Conservation (phyloP, 2,797 vertebrate genomes). For the Jordanella pulchra region DNA sequence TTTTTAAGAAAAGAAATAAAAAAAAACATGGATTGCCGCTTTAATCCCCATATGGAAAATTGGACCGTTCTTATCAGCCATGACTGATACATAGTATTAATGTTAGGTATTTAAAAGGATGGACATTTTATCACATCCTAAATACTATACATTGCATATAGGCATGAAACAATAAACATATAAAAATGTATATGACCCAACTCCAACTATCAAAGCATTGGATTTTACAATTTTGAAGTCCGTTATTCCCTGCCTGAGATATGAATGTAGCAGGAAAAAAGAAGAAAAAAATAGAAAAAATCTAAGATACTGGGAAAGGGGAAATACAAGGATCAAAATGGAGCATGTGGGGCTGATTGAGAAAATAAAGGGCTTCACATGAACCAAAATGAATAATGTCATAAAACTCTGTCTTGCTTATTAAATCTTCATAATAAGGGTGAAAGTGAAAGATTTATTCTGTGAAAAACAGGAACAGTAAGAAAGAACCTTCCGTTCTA, state of each 20-base stretch:
- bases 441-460: neutral
- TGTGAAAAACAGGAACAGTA: slow-evolving; percentile 20
- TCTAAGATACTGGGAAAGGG: slow-evolving; percentile 13
- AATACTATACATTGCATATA: neutral
- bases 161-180: neutral
- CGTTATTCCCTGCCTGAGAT: neutral
- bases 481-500: slow-evolving; percentile 26
- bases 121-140: too few species aligned
- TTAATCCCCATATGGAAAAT: too few species aligned
- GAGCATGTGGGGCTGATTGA: slow-evolving; percentile 26
- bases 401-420: slow-evolving; percentile 37
- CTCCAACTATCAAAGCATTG: too few species aligned
- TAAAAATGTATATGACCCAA: neutral
- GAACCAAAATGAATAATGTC: slow-evolving; percentile 38
- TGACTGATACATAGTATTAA: neutral
- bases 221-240: neutral
- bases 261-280: neutral
- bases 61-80: neutral
- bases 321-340: slow-evolving; percentile 19
- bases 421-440: slow-evolving; percentile 38
- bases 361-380: slow-evolving; percentile 47
- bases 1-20: too few species aligned
- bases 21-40: too few species aligned
- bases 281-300: neutral
- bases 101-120: neutral